These are phyloP conservation scores for Trichonephila clavata DNA, from an alignment of 1,140 invertebrate genomes.

Conservation along the genomic window DNA sequence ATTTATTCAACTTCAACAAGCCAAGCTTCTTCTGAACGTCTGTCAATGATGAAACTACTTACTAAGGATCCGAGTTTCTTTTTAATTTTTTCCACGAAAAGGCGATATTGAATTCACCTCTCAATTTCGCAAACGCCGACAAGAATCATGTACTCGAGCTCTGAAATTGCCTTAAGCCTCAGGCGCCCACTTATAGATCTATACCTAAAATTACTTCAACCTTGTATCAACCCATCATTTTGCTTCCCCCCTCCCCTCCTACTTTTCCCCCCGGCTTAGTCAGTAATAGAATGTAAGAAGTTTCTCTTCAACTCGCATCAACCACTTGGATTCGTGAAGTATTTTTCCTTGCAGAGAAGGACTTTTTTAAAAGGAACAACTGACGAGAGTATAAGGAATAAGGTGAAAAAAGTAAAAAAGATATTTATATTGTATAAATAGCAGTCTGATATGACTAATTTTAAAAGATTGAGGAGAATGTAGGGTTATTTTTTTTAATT, in stretches of 20 bases:
- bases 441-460: too few relatives aligned
- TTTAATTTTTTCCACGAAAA: not conserved
- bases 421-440: too few relatives aligned
- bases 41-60: not conserved
- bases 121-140: not conserved
- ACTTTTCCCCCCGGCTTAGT: too few relatives aligned
- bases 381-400: too few relatives aligned
- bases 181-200: not conserved
- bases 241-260: not conserved
- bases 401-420: too few relatives aligned
- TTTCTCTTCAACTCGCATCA: too few relatives aligned
- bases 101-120: not conserved
- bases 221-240: conserved; percentile 9
- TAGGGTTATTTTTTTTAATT: too few relatives aligned
- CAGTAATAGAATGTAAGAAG: too few relatives aligned
- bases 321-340: too few relatives aligned
- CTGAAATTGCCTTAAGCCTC: not conserved
- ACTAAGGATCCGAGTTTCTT: not conserved
- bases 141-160: not conserved
- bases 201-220: not conserved
- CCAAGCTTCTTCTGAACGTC: not conserved
- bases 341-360: too few relatives aligned
- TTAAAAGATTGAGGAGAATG: too few relatives aligned
- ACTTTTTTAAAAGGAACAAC: too few relatives aligned
- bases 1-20: not conserved